Conservation (phyloP, 1,140 invertebrate genomes). For the Drosophila jambulina region DNA sequence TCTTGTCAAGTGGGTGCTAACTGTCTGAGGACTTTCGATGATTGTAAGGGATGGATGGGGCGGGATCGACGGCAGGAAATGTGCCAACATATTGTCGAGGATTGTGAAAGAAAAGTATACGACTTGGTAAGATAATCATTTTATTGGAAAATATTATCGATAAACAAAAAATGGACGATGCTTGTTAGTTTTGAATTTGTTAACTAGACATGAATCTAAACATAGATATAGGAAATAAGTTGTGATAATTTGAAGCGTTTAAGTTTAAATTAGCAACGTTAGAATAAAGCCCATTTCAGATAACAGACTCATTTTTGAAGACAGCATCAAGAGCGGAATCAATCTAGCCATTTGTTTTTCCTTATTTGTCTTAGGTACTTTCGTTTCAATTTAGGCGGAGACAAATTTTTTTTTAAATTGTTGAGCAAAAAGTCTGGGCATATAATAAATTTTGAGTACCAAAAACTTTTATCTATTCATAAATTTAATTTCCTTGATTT, state of each 20-base stretch:
- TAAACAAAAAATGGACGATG: not conserved
- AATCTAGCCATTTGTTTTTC: not conserved
- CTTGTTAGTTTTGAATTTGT: not conserved
- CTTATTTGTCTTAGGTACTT: not conserved
- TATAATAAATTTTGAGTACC: too few relatives aligned
- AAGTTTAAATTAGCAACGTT: not conserved
- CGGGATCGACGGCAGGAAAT: conserved; percentile 39
- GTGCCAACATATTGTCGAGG: conserved; percentile 46
- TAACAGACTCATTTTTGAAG: not conserved
- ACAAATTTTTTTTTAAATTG: too few relatives aligned
- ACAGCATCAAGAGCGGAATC: not conserved
- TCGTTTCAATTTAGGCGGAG: not conserved
- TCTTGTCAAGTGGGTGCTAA: conserved; percentile 75
- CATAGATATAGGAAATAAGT: not conserved
- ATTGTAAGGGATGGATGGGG: conserved; percentile 13
- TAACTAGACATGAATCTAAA: not conserved
- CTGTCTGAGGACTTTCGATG: conserved; percentile 42
- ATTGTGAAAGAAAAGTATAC: conserved; percentile 13
- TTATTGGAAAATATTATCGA: conserved; percentile 10
- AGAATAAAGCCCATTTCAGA: not conserved
- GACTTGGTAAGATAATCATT: conserved; percentile 2
- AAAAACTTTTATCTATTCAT: too few relatives aligned
- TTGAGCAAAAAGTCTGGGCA: too few relatives aligned
- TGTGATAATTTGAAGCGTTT: not conserved
- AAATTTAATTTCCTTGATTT: too few relatives aligned